Conservation (phyloP, 2,113 vertebrate species). For the Mustelus asterias region DNA sequence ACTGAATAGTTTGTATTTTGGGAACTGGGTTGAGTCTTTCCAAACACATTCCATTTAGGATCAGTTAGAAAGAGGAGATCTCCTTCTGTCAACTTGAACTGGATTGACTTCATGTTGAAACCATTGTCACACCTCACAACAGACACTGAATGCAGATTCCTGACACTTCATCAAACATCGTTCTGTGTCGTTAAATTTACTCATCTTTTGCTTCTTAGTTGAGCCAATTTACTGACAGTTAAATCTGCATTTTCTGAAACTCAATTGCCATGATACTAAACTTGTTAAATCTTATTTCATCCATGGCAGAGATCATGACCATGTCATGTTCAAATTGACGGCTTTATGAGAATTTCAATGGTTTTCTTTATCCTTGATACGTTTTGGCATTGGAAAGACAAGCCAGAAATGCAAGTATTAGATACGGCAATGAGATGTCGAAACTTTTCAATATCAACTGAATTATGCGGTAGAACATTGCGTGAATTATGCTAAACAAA, state of each 20-base stretch:
- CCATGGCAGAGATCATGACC: neutral
- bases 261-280: neutral
- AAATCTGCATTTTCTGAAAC: neutral
- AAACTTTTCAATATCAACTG: neutral
- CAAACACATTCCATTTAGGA: neutral
- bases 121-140: neutral
- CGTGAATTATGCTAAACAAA: neutral
- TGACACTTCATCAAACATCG: neutral
- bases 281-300: neutral
- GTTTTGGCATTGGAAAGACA: conserved; percentile 27
- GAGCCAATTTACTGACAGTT: neutral
- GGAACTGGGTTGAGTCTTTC: neutral
- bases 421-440: neutral
- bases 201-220: neutral
- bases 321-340: neutral
- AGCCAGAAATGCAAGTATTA: neutral
- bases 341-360: neutral
- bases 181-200: neutral
- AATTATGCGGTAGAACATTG: neutral
- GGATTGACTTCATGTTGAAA: neutral
- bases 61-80: neutral
- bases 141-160: neutral
- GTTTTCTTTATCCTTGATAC: neutral
- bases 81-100: neutral
- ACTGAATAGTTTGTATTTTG: neutral